A percentile compares a stretch with the other conserved stretches of the same genome.
phyloP scores from a whole-genome alignment of 2,113 vertebrate genomes.

The Gulo gulo region DNA sequence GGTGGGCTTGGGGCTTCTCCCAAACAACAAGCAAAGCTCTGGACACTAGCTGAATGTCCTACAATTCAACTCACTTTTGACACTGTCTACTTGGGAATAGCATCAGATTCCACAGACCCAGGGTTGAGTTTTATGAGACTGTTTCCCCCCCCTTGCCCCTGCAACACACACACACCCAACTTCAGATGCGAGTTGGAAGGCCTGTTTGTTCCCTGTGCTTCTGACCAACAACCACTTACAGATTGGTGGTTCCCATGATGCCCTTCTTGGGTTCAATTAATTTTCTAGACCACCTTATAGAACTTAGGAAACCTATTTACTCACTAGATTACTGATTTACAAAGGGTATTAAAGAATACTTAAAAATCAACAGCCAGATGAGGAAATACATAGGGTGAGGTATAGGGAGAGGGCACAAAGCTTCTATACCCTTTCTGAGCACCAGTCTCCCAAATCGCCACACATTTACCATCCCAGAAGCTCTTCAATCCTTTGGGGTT shows the following conservation, averaged over 20 bases:
- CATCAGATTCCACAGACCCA: neutral
- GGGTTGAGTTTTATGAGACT: no score
- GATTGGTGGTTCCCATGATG: neutral
- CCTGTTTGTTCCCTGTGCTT: neutral
- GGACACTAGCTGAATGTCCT: neutral
- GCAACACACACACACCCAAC: neutral
- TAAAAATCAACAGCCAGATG: no score
- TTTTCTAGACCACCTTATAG: neutral
- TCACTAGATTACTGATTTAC: no score
- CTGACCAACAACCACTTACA: neutral
- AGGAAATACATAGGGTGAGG: no score
- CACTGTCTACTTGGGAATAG: neutral
- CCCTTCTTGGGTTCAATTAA: neutral
- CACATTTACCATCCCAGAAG: neutral
- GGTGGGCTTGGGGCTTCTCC: neutral
- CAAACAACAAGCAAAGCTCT: neutral
- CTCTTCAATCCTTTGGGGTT: neutral
- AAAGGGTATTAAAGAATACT: no score
- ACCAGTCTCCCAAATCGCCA: neutral
- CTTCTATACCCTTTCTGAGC: neutral
- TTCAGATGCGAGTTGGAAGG: neutral
- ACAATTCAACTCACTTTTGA: neutral
- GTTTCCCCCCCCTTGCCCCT: accelerated
- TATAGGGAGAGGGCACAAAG: neutral
- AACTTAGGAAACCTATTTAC: no score